Evolutionary conservation across 2,113 vertebrate species (phyloP), one percentile per base, ranked within the genome.

Genomic region (Rousettus leschenaultii): DNA sequence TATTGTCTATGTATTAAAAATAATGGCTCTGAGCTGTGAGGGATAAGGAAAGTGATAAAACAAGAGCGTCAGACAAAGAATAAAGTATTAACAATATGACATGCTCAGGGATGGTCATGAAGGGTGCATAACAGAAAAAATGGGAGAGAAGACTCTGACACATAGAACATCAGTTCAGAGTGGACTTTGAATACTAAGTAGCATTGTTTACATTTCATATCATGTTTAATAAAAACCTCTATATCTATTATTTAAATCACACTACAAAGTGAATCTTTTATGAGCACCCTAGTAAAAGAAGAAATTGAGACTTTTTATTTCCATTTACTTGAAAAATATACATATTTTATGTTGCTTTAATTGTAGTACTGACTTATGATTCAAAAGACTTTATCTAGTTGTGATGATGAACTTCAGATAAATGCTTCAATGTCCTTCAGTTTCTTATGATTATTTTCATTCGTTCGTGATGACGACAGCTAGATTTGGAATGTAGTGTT

Each of bases 361-460:
- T 78, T 10, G 0, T 33, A 63, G 73, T 68, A 59, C n/a, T 18
- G 2, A 63, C 11, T 66, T 82, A 26, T 30, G 0, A 21, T 89
- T 13, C 14, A n/a, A 33, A 71, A 59, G 8, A 53, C 48, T 68
- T 24, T 35, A 61, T 80, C 19, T 66, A 55, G 43, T 45, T 73
- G 24, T 84, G 30, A 57, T 80, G 21, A 43, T 89, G 35, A 63
- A 74, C 5, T 38, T 63, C 3, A 26, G 87, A 5, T 71, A 48
- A 93, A 26, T 68, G 13, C 1, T 70, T 91, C 33, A 43, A 4
- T 2, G 0, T 61, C 43, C 71, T 84, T 2, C 1, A 59, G 24
- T 83, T 79, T 79, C 28, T 74, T 53, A 26, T 86, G 35, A 38
- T 93, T 80, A 65, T 91, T 91, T 88, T 84, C 14, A 95, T 90